Evolutionary conservation across 2,888 invertebrate species (phyloP), one percentile per base, ranked within the genome.

Genomic region (Tachina fera): DNA sequence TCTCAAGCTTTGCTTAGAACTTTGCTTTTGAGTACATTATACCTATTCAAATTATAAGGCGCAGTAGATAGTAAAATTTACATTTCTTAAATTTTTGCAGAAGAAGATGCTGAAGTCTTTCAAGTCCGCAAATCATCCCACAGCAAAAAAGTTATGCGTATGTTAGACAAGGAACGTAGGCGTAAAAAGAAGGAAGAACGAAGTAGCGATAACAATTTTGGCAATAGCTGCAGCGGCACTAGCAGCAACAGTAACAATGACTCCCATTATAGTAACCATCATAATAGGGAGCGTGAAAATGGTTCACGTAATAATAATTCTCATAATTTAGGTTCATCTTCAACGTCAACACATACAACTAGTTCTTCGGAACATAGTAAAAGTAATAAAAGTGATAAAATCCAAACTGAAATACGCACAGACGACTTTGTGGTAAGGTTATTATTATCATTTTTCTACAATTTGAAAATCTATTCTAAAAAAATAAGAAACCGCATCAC

Each of bases 71-170:
- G 6, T 22, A 22, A 22, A 22, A 22, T 22, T 1, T 22, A 8
- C 2, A 39, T 63, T 71, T 43, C 13, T 41, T 68, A 67, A 81
- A 72, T 41, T 16, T n/a, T 90, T 88, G 9, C 90, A 94, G 92
- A 94, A 93, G 97, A 96, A 90, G 97, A 97, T 91, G 96, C 95
- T 41, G 98, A 98, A 93, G 96, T 97, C 72, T 98, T 99, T 93
- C 97, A 98, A 94, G 97, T 99, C 71, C 98, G 97, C 92, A 98
- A 98, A 93, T 98, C 98, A 10, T 97, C 97, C 10, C 97, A 98
- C 91, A 98, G 98, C 93, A 97, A 98, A 93, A 95, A 96, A 92
- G 94, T 98, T 77, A 96, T 97, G 94, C 96, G 96, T 91, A 96
- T 96, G 91, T 93, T 96, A 90, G 97, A 97, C 90, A 96, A 96